These are phyloP conservation scores for Eretmochelys imbricata DNA, from an alignment of 2,113 vertebrate species.

Conservation along the genomic window DNA sequence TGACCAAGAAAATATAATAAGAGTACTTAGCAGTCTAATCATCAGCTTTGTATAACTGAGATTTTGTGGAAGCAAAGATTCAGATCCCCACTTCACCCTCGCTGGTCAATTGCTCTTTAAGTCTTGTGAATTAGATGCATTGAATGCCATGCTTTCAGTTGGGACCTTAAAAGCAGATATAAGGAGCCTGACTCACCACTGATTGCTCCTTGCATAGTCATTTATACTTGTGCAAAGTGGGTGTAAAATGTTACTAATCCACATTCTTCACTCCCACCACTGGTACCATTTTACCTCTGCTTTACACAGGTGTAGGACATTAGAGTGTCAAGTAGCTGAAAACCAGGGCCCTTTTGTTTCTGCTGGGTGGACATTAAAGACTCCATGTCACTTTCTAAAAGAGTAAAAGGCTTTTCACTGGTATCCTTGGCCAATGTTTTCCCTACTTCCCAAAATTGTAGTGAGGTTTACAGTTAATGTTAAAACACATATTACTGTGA, in stretches of 20 bases:
- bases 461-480: neutral
- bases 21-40: neutral
- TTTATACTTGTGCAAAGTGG: neutral
- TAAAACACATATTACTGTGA: fast-evolving
- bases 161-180: conserved; percentile 44
- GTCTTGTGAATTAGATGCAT: conserved; percentile 32
- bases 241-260: neutral
- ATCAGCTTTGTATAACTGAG: neutral
- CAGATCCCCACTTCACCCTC: conserved; percentile 8
- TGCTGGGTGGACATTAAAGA: conserved; percentile 13
- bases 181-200: neutral
- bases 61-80: neutral
- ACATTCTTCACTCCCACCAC: neutral
- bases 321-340: conserved; percentile 17
- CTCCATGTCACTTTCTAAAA: neutral
- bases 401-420: fast-evolving
- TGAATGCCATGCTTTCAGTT: neutral
- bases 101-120: conserved; percentile 37
- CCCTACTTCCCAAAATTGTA: neutral
- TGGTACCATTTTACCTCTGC: conserved; percentile 18
- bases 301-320: neutral
- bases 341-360: conserved; percentile 25
- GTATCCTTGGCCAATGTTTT: neutral
- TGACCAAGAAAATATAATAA: neutral
- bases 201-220: neutral